Evolutionary conservation across 2,113 vertebrate genomes (phyloP).

Genomic region (Dinomys branickii): DNA sequence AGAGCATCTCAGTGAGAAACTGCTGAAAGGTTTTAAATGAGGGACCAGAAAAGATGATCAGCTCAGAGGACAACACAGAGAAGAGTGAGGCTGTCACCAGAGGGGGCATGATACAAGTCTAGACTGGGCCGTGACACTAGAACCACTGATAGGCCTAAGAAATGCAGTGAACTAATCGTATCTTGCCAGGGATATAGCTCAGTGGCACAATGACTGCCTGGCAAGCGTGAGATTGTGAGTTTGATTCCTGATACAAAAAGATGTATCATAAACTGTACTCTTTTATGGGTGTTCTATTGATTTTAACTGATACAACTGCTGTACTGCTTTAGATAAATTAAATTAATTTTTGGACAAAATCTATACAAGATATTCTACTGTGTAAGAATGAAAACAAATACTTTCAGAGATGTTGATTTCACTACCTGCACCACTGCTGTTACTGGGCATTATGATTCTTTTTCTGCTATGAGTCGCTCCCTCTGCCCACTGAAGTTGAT

Average conservation of each 20-base stretch:
- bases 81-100: background rate
- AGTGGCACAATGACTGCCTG: too few species aligned
- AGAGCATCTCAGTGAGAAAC: background rate
- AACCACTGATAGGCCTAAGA: background rate
- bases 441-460: background rate
- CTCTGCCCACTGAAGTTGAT: background rate
- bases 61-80: background rate
- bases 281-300: background rate
- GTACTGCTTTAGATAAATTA: background rate
- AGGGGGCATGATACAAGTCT: background rate
- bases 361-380: background rate
- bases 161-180: fast-evolving
- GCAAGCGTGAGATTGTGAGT: too few species aligned
- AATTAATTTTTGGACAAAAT: background rate
- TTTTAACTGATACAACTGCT: background rate
- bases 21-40: background rate
- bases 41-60: too few species aligned
- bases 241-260: too few species aligned
- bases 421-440: background rate
- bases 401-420: background rate
- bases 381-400: background rate
- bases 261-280: background rate
- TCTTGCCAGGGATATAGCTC: too few species aligned
- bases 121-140: fast-evolving
- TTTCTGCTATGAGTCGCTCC: background rate